Base-by-base conservation (phyloP, 2,888 invertebrate genomes). In the Agriotes lineatus region DNA sequence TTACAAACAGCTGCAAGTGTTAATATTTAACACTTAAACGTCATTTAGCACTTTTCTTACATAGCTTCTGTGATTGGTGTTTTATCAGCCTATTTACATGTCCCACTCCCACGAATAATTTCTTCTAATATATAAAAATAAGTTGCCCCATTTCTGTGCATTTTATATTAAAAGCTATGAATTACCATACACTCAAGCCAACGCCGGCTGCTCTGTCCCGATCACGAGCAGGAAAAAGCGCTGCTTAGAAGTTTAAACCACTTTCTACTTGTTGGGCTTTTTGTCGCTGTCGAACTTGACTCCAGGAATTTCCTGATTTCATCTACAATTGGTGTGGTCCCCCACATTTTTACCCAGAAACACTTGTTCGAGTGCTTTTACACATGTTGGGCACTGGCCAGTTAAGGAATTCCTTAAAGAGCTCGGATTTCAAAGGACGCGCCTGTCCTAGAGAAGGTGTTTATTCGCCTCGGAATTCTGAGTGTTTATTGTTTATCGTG, bases 301-400 rank as follows among this genome's bases (percentile, higher is more conserved):
- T 57, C 22, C 33, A 45, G 57, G 64, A 64, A 64, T 64, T 64
- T 59, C 57, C 52, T 42, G 59, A 65, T 65, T 59, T 52, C 59
- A 65, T 65, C 65, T 65, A 9, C 20, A 58, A 65, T 57, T 58
- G 35, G 42, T 64, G 64, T 57, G 58, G 64, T 58, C 57, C 56
- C 48, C 44, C 37, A 56, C 62, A 62, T 62, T 56, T 63, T 63
- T 54, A 63, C 52, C 25, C 56, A 44, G 33, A 63, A 63, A 63
- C 63, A 56, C 63, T 63, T 57, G 64, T 57, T 57, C 37, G 39
- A 57, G 44, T 57, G 45, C 35, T 48, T 62, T 48, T 48, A 48
- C 56, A 57, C 22, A 12, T 64, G 64, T 64, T 30, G 30, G 44
- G 48, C 19, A 48, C 22, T 56, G 48, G 37, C 64, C 64, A 45